These are phyloP conservation scores for Phragmatobia fuliginosa DNA, from an alignment of 2,888 invertebrate genomes.

Conservation along the genomic window DNA sequence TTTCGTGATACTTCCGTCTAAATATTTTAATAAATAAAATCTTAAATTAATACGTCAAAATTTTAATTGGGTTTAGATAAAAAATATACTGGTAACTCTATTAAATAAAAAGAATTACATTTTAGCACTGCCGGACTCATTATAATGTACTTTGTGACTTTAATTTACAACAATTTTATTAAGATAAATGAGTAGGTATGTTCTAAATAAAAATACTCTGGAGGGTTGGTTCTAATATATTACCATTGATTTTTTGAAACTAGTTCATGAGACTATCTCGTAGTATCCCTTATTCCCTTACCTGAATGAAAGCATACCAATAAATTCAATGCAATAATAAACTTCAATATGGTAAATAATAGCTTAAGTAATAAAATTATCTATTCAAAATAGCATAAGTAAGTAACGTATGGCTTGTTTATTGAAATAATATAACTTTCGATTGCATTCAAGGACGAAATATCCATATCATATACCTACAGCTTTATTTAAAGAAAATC, in stretches of 20 bases:
- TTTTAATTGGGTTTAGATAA: constrained; percentile 44
- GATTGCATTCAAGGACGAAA: not conserved
- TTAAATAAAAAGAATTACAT: constrained; percentile 33
- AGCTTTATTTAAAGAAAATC: constrained; percentile 38
- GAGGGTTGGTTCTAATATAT: not conserved
- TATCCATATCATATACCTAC: constrained; percentile 15
- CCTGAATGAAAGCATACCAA: not conserved
- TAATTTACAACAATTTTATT: not conserved
- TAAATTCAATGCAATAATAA: too few relatives aligned
- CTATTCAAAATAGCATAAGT: not conserved
- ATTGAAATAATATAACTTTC: constrained; percentile 1
- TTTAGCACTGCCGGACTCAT: constrained; percentile 20
- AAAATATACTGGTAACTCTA: constrained; percentile 31
- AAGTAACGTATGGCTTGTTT: not conserved
- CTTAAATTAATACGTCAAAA: constrained; percentile 38
- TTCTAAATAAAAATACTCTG: not conserved
- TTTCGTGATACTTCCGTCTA: constrained; percentile 33
- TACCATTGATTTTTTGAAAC: not conserved
- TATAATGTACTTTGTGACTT: not conserved
- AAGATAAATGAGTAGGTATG: not conserved
- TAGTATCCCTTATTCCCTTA: too few relatives aligned
- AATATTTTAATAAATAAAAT: constrained; percentile 42
- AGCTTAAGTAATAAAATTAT: too few relatives aligned
- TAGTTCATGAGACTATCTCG: not conserved
- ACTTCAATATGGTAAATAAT: too few relatives aligned